Base-by-base conservation (phyloP, 2,113 vertebrate genomes). In the Cyanoramphus novaezelandiae region DNA sequence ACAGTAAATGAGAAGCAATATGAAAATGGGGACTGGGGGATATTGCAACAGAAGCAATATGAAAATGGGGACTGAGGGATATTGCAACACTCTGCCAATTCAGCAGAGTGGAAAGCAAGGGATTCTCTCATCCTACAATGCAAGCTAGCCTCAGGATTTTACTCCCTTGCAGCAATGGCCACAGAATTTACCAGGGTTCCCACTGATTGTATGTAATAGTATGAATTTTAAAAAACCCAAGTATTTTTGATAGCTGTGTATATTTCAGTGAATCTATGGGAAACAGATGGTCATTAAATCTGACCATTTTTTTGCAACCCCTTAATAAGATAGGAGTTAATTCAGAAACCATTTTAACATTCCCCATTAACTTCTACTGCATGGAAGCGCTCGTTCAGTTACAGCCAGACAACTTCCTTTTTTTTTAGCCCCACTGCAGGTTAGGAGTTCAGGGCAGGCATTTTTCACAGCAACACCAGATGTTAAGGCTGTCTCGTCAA, bases 391-490 rank as follows among this genome's bases (percentile, higher is more conserved):
- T 86, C 39, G 41, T 23, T 82, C 41, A 25, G 31, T 31, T 64
- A 49, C 6, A 49, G 46, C 41, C 28, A 19, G 12, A 25, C 76
- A 71, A 41, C 18, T 31, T 82, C 9, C 8, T 50, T 35, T 39
- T 18, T 52, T 41, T 44, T 5, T 53, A 37, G 47, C 28, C 60
- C 65, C n/a, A 31, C 1, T 2, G 35, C 60, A 74, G 25, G 39
- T 77, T 46, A 62, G 50, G 31, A 67, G 43, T 17, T 86, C 49
- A 68, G 2, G 1, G 21, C 39, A 68, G 41, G 57, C 55, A 80
- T 83, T 97, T 93, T 78, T 93, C 47, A 71, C 31, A 95, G 93
- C 44, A 91, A 92, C 8, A 65, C 28, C 47, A 55, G 65, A 65
- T 1, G 1, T 29, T 78, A 64, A 60, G 39, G n/a, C 71, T 64